phyloP scores from a whole-genome alignment of 2,888 invertebrate species.

The Cenopis cana region DNA sequence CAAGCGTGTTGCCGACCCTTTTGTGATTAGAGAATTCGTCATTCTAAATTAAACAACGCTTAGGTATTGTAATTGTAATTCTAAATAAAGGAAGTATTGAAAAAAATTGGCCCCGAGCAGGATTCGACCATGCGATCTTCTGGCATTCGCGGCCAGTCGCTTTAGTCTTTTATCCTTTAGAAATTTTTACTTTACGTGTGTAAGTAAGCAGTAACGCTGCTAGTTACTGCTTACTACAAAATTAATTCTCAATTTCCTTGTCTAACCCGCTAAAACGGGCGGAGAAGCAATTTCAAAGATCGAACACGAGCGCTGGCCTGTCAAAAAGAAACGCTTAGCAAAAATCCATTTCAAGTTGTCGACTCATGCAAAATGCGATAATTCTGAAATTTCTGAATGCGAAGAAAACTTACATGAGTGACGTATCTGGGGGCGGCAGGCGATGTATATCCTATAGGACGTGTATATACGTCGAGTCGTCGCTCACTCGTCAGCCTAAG shows the following conservation, averaged over 20 bases:
- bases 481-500: slow-evolving; percentile 73
- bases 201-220: too few relatives aligned
- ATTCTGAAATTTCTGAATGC: slow-evolving; percentile 60
- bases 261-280: slow-evolving; percentile 26
- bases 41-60: too few relatives aligned
- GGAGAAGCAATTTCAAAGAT: slow-evolving; percentile 41
- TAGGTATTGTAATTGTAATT: too few relatives aligned
- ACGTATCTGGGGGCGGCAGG: slow-evolving; percentile 74
- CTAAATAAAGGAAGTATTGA: too few relatives aligned
- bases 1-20: too few relatives aligned
- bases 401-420: slow-evolving; percentile 78
- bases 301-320: slow-evolving; percentile 32
- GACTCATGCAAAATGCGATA: slow-evolving; percentile 53
- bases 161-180: too few relatives aligned
- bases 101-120: too few relatives aligned
- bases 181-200: too few relatives aligned
- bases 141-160: too few relatives aligned
- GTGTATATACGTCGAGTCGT: slow-evolving; percentile 61
- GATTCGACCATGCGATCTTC: too few relatives aligned
- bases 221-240: too few relatives aligned
- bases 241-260: slow-evolving; percentile 7
- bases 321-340: slow-evolving; percentile 48
- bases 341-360: slow-evolving; percentile 63
- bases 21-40: too few relatives aligned
- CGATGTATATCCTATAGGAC: slow-evolving; percentile 54